Percentiles rank a stretch among this genome's conserved stretches.
phyloP scores from a whole-genome alignment of 2,797 vertebrate genomes.

The Myripristis murdjan region DNA sequence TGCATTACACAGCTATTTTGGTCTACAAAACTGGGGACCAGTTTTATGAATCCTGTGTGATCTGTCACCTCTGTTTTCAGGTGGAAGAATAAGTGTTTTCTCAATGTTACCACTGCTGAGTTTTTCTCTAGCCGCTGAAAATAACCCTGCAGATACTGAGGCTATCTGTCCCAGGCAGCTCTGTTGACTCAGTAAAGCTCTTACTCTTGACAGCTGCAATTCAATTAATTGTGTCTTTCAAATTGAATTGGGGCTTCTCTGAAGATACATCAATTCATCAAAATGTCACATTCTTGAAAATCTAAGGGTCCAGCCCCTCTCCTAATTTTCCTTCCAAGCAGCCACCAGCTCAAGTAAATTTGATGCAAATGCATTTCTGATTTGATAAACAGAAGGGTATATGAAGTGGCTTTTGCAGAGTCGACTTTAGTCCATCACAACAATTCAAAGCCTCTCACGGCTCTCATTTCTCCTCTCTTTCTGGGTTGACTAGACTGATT shows the following conservation, averaged over 20 bases:
- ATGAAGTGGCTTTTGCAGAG: slow-evolving; percentile 60
- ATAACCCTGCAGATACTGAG: slow-evolving; percentile 35
- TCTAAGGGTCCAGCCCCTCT: neutral
- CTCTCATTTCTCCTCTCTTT: slow-evolving; percentile 64
- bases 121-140: slow-evolving; percentile 26
- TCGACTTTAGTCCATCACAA: slow-evolving; percentile 69
- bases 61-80: slow-evolving; percentile 27
- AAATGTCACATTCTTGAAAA: slow-evolving; percentile 64
- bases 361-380: slow-evolving; percentile 67
- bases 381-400: slow-evolving; percentile 59
- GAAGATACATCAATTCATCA: slow-evolving; percentile 68
- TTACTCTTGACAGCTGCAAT: slow-evolving; percentile 54
- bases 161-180: slow-evolving; percentile 57
- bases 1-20: neutral
- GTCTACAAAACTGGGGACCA: slow-evolving; percentile 15
- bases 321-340: slow-evolving; percentile 47
- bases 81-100: neutral
- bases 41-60: slow-evolving; percentile 51
- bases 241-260: slow-evolving; percentile 42
- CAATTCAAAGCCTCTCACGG: slow-evolving; percentile 68
- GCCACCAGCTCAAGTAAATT: slow-evolving; percentile 49
- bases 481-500: slow-evolving; percentile 71
- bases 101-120: slow-evolving; percentile 26
- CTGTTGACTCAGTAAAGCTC: slow-evolving; percentile 60
- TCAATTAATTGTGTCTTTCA: slow-evolving; percentile 59